Evolutionary conservation across 1,140 invertebrate genomes (phyloP).

Genomic region (Venturia canescens): DNA sequence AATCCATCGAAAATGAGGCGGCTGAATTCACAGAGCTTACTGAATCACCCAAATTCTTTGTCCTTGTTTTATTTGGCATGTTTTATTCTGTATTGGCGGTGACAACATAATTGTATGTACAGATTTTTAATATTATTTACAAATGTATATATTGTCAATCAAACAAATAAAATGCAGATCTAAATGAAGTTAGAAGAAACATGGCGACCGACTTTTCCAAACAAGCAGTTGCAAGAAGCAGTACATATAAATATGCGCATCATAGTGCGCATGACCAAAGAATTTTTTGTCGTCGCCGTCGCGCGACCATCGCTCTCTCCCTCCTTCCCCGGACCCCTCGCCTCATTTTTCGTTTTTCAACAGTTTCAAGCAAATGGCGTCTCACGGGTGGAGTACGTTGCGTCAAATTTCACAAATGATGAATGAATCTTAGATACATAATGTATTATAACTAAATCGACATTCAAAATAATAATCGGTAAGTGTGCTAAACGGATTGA

Average conservation of each 20-base stretch:
- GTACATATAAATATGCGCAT: not conserved
- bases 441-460: constrained; percentile 65
- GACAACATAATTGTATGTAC: too few relatives aligned
- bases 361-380: constrained; percentile 75
- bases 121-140: too few relatives aligned
- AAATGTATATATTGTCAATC: too few relatives aligned
- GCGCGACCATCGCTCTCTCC: not conserved
- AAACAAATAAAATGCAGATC: too few relatives aligned
- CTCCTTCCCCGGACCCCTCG: not conserved
- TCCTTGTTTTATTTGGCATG: too few relatives aligned
- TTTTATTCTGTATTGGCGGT: too few relatives aligned
- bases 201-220: too few relatives aligned
- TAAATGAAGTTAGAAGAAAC: too few relatives aligned
- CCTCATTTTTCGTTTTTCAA: constrained; percentile 20
- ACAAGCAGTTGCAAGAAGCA: too few relatives aligned
- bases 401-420: constrained; percentile 74
- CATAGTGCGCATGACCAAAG: not conserved
- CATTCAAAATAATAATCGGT: constrained; percentile 62
- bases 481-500: constrained; percentile 57
- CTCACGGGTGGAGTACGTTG: constrained; percentile 74
- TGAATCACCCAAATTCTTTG: too few relatives aligned
- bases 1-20: too few relatives aligned
- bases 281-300: not conserved
- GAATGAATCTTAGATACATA: constrained; percentile 73
- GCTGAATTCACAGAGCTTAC: too few relatives aligned